phyloP scores from a whole-genome alignment of 2,113 vertebrate species.

The Panthera uncia region DNA sequence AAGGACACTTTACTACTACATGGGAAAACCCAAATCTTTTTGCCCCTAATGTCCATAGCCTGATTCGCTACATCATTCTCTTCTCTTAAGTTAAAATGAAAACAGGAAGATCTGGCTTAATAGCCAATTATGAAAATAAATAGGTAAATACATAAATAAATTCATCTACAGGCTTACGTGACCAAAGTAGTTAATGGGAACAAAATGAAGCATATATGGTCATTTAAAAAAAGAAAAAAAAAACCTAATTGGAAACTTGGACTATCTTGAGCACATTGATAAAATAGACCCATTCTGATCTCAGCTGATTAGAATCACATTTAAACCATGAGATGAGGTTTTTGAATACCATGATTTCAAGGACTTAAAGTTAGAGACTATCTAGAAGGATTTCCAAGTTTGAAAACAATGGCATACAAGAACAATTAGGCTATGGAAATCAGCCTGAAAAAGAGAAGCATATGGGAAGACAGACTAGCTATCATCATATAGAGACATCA shows the following conservation, averaged over 20 bases:
- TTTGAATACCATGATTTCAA: constrained; percentile 49
- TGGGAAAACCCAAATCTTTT: neutral
- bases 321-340: neutral
- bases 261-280: neutral
- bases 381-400: neutral
- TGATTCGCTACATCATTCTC: neutral
- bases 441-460: neutral
- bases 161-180: constrained; percentile 2
- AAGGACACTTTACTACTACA: neutral
- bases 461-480: neutral
- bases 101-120: neutral
- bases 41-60: neutral
- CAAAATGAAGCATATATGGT: neutral
- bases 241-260: constrained; percentile 25
- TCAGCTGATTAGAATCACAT: constrained; percentile 25
- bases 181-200: constrained; percentile 31
- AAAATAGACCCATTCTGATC: constrained; percentile 16
- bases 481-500: neutral
- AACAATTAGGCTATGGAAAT: neutral
- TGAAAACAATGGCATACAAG: neutral
- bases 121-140: constrained; percentile 30
- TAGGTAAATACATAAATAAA: neutral
- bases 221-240: neutral
- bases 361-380: neutral
- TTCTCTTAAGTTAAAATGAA: constrained; percentile 27